These are phyloP conservation scores for Holotrichia oblita DNA, from an alignment of 1,140 invertebrate genomes.

Conservation along the genomic window DNA sequence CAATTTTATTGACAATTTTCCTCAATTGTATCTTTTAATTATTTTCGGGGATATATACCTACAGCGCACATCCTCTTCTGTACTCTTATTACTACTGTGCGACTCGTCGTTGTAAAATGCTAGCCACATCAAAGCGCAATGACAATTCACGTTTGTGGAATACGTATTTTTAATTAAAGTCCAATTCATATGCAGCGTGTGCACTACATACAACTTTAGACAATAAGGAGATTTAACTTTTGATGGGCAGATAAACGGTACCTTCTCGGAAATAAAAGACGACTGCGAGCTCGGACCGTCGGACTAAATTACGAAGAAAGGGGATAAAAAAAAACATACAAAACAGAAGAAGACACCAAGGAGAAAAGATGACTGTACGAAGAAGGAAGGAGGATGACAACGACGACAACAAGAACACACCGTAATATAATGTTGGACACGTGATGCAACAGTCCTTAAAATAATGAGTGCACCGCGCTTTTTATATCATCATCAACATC, in stretches of 20 bases:
- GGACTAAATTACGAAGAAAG: conserved; percentile 10
- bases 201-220: conserved; percentile 29
- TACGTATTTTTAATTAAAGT: conserved; percentile 37
- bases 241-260: conserved; percentile 36
- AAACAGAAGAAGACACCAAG: background rate
- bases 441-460: conserved; percentile 34
- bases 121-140: background rate
- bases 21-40: too few species aligned
- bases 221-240: conserved; percentile 37
- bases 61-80: background rate
- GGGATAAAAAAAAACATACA: conserved; percentile 24
- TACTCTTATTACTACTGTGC: background rate
- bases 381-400: background rate
- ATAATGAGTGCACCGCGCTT: conserved; percentile 30
- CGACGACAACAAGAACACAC: conserved; percentile 1
- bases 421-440: conserved; percentile 22
- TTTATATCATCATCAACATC: conserved; percentile 33
- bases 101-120: background rate
- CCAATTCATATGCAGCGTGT: conserved; percentile 40
- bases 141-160: conserved; percentile 35
- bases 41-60: background rate
- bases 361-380: background rate
- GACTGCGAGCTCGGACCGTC: conserved; percentile 19
- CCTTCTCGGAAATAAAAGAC: conserved; percentile 36
- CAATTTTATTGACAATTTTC: too few species aligned